Evolutionary conservation across 2,797 vertebrate species (phyloP).

Genomic region (Geotrypetes seraphini): DNA sequence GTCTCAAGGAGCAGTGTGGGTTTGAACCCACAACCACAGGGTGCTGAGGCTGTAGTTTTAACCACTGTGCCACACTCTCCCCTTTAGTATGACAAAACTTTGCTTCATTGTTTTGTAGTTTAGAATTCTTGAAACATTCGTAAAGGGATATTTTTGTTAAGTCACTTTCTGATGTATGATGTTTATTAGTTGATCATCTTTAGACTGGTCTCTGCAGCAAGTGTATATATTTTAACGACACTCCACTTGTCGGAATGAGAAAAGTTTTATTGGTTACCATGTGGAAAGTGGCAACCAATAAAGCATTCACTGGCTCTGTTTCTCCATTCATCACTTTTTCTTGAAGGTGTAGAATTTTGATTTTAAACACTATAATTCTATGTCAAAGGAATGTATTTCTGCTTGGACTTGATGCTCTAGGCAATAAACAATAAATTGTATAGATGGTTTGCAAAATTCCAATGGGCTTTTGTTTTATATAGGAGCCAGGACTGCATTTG

Average conservation of each 20-base stretch:
- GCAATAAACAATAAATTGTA: slow-evolving; percentile 5
- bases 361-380: slow-evolving; percentile 13
- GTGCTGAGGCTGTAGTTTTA: no score
- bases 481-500: neutral
- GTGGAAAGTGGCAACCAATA: slow-evolving; percentile 17
- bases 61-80: no score
- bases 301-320: slow-evolving; percentile 6
- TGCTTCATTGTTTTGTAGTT: no score
- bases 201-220: slow-evolving; percentile 9
- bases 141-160: slow-evolving; percentile 1
- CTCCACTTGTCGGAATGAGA: slow-evolving; percentile 17
- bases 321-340: slow-evolving; percentile 16
- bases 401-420: neutral
- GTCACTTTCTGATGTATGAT: slow-evolving; percentile 7
- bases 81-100: no score
- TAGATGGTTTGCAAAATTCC: neutral
- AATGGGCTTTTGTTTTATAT: no score
- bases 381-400: slow-evolving; percentile 3
- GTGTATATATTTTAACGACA: slow-evolving; percentile 26
- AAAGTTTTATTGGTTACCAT: slow-evolving; percentile 18
- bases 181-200: slow-evolving; percentile 1
- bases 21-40: no score
- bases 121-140: slow-evolving; percentile 9
- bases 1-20: no score
- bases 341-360: slow-evolving; percentile 5